Percentiles rank a stretch among this genome's conserved stretches.
These are phyloP conservation scores for Eulacestoma nigropectus DNA, from an alignment of 2,113 vertebrate species.

Conservation along the genomic window DNA sequence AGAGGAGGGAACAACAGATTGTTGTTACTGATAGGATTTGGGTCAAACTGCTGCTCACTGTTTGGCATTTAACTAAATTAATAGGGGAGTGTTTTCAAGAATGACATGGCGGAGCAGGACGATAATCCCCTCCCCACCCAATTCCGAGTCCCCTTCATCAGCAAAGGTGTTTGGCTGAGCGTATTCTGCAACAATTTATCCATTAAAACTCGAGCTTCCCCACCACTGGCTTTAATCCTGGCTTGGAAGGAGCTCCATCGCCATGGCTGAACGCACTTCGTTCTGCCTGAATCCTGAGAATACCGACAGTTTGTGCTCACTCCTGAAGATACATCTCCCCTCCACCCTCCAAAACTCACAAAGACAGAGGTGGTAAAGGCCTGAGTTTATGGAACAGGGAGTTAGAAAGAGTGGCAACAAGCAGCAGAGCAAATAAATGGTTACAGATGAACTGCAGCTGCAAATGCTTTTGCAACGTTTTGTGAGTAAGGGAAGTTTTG, in stretches of 20 bases:
- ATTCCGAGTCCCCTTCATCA: slow-evolving; percentile 21
- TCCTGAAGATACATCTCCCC: not conserved
- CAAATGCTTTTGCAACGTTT: not conserved
- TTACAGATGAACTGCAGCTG: not conserved
- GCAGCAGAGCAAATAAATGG: not conserved
- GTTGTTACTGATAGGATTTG: slow-evolving; percentile 57
- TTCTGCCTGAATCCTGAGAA: not conserved
- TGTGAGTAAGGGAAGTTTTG: not conserved
- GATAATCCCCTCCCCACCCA: slow-evolving; percentile 44
- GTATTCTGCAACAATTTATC: slow-evolving; percentile 6
- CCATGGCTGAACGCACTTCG: not conserved
- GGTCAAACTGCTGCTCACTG: slow-evolving; percentile 36
- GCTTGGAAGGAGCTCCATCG: slow-evolving; percentile 6
- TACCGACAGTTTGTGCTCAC: not conserved
- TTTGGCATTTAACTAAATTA: slow-evolving; percentile 47
- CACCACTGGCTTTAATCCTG: slow-evolving; percentile 45
- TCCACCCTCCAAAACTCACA: not conserved
- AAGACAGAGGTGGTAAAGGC: not conserved
- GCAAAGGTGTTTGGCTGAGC: slow-evolving; percentile 26
- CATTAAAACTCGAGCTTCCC: slow-evolving; percentile 35
- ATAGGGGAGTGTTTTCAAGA: slow-evolving; percentile 40
- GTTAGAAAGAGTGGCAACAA: not conserved
- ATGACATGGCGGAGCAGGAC: not conserved
- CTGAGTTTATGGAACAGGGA: not conserved
- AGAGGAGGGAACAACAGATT: not conserved